Evolutionary conservation across 2,888 invertebrate genomes (phyloP).

Genomic region (Eutolmus rufibarbis): DNA sequence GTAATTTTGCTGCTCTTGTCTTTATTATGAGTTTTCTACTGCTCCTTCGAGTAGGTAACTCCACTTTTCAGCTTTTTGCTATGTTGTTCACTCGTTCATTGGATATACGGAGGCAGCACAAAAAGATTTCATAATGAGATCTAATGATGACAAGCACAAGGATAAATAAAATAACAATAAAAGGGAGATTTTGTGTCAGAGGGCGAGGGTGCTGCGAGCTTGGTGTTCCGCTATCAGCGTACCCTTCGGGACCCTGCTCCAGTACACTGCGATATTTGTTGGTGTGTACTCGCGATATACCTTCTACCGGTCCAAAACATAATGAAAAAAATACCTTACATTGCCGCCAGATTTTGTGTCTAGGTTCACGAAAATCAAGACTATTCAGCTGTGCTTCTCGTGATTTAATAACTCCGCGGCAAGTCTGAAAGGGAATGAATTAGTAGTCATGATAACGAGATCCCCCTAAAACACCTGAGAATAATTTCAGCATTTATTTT

Average conservation of each 20-base stretch:
- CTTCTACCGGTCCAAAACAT: not conserved
- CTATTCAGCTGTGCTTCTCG: not conserved
- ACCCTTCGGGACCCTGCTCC: not conserved
- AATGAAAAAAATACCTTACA: conserved; percentile 7
- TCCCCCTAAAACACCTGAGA: not conserved
- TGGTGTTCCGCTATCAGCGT: conserved; percentile 1
- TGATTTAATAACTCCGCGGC: conserved; percentile 30
- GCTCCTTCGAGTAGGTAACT: conserved; percentile 37
- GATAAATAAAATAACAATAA: conserved; percentile 42
- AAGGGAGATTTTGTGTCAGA: not conserved
- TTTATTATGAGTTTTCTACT: conserved; percentile 32
- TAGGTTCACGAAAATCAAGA: not conserved
- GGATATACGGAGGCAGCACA: conserved; percentile 36
- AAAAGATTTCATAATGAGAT: conserved; percentile 49
- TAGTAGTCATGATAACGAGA: not conserved
- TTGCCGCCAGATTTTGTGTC: not conserved
- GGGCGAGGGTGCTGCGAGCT: conserved; percentile 27
- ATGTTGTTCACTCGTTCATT: conserved; percentile 22
- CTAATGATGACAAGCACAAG: conserved; percentile 47
- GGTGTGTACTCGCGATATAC: conserved; percentile 14
- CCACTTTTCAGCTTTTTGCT: not conserved
- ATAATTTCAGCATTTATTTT: not conserved
- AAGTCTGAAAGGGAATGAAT: conserved; percentile 7
- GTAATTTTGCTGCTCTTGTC: conserved; percentile 34
- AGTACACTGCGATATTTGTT: not conserved